Percentiles rank a stretch among this genome's conserved stretches.
These are phyloP conservation scores for Dallia pectoralis DNA, from an alignment of 2,797 vertebrate genomes.

Conservation along the genomic window DNA sequence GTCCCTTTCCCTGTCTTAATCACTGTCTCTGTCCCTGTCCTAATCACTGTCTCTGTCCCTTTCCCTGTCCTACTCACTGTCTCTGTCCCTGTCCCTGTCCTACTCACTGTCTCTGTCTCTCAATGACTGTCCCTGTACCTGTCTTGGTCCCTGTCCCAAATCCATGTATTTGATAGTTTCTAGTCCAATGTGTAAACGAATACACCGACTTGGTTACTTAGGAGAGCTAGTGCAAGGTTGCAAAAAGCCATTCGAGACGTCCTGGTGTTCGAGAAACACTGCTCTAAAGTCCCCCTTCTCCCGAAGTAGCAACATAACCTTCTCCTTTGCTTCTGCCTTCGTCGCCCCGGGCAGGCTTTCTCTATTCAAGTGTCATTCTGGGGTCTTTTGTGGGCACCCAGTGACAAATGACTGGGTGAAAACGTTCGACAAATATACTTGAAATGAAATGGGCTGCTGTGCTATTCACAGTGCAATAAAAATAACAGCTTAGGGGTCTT, in stretches of 20 bases:
- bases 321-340: not conserved
- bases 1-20: not conserved
- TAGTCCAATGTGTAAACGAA: too few species aligned
- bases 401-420: slow-evolving; percentile 34
- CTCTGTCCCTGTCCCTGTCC: not conserved
- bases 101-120: not conserved
- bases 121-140: not conserved
- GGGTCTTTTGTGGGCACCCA: slow-evolving; percentile 39
- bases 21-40: not conserved
- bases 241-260: too few species aligned
- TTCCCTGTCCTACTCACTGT: not conserved
- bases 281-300: not conserved
- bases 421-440: slow-evolving; percentile 44
- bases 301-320: not conserved
- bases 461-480: slow-evolving; percentile 61
- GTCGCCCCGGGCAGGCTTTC: slow-evolving; percentile 17
- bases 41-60: not conserved
- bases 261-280: not conserved
- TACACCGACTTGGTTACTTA: too few species aligned
- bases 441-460: slow-evolving; percentile 58
- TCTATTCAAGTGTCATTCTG: slow-evolving; percentile 18
- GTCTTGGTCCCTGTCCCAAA: too few species aligned
- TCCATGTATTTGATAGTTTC: too few species aligned
- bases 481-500: slow-evolving; percentile 65
- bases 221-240: too few species aligned